These are phyloP conservation scores for Vesta saturnalis DNA, from an alignment of 2,888 invertebrate species.

Conservation along the genomic window DNA sequence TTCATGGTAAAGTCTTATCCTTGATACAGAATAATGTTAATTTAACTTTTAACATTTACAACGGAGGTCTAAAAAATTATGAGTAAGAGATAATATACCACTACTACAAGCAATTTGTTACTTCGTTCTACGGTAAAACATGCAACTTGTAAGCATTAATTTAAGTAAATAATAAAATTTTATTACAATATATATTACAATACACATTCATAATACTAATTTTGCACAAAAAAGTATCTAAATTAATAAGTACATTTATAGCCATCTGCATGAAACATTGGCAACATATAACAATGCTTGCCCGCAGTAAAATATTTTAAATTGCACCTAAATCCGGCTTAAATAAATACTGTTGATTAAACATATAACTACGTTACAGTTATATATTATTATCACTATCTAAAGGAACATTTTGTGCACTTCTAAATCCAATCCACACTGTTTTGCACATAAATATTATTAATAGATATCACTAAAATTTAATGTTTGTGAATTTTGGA, in stretches of 20 bases:
- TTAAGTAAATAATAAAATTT: slow-evolving; percentile 17
- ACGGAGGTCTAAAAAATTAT: too few species aligned
- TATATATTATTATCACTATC: slow-evolving; percentile 33
- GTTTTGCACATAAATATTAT: slow-evolving; percentile 18
- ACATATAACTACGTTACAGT: slow-evolving; percentile 10
- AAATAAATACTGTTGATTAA: slow-evolving; percentile 10
- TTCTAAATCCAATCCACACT: slow-evolving; percentile 6
- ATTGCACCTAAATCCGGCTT: slow-evolving; percentile 26
- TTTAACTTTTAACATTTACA: too few species aligned
- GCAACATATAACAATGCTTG: neutral
- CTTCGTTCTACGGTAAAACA: too few species aligned
- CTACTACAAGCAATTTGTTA: too few species aligned
- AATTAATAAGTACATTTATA: slow-evolving; percentile 3
- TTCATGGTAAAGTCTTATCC: too few species aligned
- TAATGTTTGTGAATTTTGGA: slow-evolving; percentile 60
- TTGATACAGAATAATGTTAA: too few species aligned
- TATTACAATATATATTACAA: slow-evolving; percentile 28
- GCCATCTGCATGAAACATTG: slow-evolving; percentile 1
- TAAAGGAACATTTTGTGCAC: slow-evolving; percentile 38
- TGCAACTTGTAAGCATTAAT: too few species aligned
- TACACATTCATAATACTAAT: slow-evolving; percentile 5
- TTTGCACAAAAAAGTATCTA: slow-evolving; percentile 26
- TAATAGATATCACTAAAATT: slow-evolving; percentile 62
- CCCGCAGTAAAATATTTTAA: slow-evolving; percentile 2
- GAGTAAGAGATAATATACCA: too few species aligned